Conservation (phyloP, 2,888 invertebrate species). For the Agrochola litura region DNA sequence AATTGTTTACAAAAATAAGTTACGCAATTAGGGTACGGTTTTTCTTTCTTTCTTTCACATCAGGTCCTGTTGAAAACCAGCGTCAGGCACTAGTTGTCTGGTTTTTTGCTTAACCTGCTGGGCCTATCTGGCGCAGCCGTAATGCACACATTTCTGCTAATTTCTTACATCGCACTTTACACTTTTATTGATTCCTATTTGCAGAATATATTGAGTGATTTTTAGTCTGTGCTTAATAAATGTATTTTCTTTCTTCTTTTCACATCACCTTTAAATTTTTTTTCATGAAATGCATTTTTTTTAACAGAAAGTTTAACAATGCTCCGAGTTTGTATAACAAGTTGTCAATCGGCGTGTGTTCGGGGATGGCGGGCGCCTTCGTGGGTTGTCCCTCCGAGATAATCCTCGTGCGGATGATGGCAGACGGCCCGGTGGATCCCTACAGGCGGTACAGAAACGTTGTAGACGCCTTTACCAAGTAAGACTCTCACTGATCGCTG, state of each 20-base stretch:
- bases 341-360: constrained; percentile 94
- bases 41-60: background rate
- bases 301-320: constrained; percentile 86
- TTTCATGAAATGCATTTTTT: background rate
- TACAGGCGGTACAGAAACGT: constrained; percentile 95
- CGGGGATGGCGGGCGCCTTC: constrained; percentile 96
- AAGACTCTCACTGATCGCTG: constrained; percentile 3
- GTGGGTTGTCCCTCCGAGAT: constrained; percentile 99
- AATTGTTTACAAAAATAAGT: too few relatives aligned
- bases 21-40: too few relatives aligned
- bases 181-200: too few relatives aligned
- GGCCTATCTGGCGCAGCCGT: too few relatives aligned
- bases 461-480: constrained; percentile 92
- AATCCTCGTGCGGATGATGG: constrained; percentile 97
- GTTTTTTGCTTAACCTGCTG: too few relatives aligned
- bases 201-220: background rate
- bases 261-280: background rate
- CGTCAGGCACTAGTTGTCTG: background rate
- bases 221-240: background rate
- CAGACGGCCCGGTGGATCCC: constrained; percentile 93
- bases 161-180: too few relatives aligned
- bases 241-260: background rate
- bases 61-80: background rate
- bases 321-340: constrained; percentile 94
- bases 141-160: too few relatives aligned